Evolutionary conservation across 2,797 vertebrate genomes (phyloP), one percentile per base, ranked within the genome.

Genomic region (Odontamblyopus rebecca): DNA sequence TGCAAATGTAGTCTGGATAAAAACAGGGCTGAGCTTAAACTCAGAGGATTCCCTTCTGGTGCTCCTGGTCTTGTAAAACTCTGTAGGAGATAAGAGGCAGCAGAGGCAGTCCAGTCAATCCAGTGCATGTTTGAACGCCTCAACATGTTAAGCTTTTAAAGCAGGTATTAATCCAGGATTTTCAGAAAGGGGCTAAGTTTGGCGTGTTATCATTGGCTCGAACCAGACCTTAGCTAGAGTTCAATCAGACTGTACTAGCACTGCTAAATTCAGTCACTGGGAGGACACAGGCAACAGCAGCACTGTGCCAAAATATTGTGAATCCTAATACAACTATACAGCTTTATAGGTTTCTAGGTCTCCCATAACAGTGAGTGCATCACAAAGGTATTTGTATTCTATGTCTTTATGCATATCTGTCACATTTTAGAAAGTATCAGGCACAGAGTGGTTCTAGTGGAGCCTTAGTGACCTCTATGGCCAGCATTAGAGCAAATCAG

Each of bases 121-220:
- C 88, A 84, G 73, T 70, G 83, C 86, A 87, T 79, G 88, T 91
- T 85, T 91, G 89, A 93, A 93, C 91, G 89, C 82, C 79, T 89
- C 90, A 83, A 88, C 85, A 87, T 91, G 88, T 91, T 93, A 92
- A 93, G 85, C 87, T 88, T 79, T 83, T 88, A 91, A 92, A 91
- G 89, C 90, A 83, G 86, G 74, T 87, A 88, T 93, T 93, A 93
- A 92, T 93, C 91, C 91, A 88, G 93, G 91, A 92, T 92, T 94
- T 92, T 79, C 85, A 77, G 74, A 87, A 86, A 80, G 85, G 72
- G 89, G 88, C 88, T 77, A 83, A 82, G 78, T 92, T 91, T 89
- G 86, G 81, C 82, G 85, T 61, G 60, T 92, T 92, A 91, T 92
- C 89, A 83, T 23, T 83, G 86, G 81, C 75, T 71, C 82, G 85